Base-by-base conservation (phyloP, 1,140 invertebrate species). In the Neotoxoptera formosana region DNA sequence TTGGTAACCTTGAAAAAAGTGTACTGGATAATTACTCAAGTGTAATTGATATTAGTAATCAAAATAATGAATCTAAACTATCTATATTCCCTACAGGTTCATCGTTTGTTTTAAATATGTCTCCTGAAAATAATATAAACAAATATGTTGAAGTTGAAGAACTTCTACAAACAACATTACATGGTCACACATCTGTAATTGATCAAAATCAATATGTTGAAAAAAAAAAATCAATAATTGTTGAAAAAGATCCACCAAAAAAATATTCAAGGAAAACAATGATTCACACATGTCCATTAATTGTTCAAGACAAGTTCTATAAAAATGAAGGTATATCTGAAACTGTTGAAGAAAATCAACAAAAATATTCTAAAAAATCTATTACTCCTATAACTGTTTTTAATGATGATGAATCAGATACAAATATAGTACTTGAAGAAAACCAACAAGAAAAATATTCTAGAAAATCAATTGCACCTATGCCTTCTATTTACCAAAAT, bases 251-350 rank as follows among this genome's bases (percentile, higher is more conserved):
- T 56, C 1, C 7, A 47, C 67, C 36, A 83, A 92, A 81, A 48
- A 92, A 76, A 25, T 81, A 92, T 81, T 92, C 90, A 34, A 83
- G 90, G 23, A 92, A 83, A 36, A 81, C 90, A 92, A 81, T 83
- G 45, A 11, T 76, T 11, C n/a, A 41, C 45, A 20, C 60, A 67
- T 17, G 36, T 23, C 17, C 60, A 47, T 91, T 88, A 88, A 51
- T 47, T n/a, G 21, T 11, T 89, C 48, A 89, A 89, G n/a, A 53
- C 7, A 36, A 36, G 0, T 34, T 17, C n/a, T 0, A 6, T 91
- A 41, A 76, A 45, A 91, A 47, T 91, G 41, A 81, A 90, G 48
- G 45, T 47, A 30, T 3, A n/a, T 23, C 83, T 36, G 25, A 1
- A n/a, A 20, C 1, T 25, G 17, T 89, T 11, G 3, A 89, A 1